Evolutionary conservation across 2,797 vertebrate genomes (phyloP), one percentile per base, ranked within the genome.

Genomic region (Miichthys miiuy): DNA sequence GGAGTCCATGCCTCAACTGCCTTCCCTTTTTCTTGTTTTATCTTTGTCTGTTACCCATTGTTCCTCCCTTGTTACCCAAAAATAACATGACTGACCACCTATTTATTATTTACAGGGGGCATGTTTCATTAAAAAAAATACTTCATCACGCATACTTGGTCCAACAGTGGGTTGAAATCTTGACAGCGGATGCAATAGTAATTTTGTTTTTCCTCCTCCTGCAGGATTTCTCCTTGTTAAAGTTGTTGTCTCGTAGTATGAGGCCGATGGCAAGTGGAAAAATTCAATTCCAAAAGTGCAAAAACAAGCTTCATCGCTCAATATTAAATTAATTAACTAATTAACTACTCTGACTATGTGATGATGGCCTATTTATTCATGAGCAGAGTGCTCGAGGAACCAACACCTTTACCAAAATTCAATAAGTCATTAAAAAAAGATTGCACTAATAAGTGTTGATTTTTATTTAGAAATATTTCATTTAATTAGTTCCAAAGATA

Each of bases 401-500:
- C 2, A 9, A 51, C 27, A 44, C 38, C 20, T 27, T 58, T 21
- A 47, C 7, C 11, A 34, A 34, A 51, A 58, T 57, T 21, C 47
- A 61, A 27, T 30, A 67, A 30, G 12, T 61, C 9, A 54, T 61
- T 16, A 16, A 44, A 42, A 21, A 21, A 42, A 30, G 12, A 13
- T 38, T 4, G 17, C 10, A 20, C 18, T 34, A 20, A 30, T 34
- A 23, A 5, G 50, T 12, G 50, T 14, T 8, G 18, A 3, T 9
- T 8, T 47, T 1, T 9, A 3, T 50, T 50, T 50, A n/a, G 1
- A 2, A 48, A 66, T 62, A 16, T 46, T 65, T n/a, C 0, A 38
- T 52, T 25, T 38, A 20, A 62, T 20, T 54, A 13, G 8, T 57
- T 69, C 56, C 38, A 67, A 71, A 85, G 76, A 12, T 30, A 69